Conservation (phyloP, 2,888 invertebrate genomes). For the Helobdella robusta region DNA sequence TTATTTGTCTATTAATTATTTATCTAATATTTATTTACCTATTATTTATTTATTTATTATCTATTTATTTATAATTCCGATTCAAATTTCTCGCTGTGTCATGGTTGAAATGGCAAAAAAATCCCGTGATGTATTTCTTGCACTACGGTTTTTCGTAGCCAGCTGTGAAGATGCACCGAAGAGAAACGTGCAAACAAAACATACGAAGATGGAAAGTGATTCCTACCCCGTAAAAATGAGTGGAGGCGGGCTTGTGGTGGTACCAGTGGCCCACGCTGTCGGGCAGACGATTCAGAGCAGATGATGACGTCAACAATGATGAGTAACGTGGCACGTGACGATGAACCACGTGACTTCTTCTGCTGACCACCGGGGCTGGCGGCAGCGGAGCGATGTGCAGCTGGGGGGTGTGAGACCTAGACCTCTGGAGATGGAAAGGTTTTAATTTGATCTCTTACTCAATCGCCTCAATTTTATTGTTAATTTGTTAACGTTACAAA, state of each 20-base stretch:
- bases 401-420: not conserved
- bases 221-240: not conserved
- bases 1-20: not conserved
- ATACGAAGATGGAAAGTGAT: conserved; percentile 2
- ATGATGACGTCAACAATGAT: conserved; percentile 1
- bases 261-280: conserved; percentile 9
- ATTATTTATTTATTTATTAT: not conserved
- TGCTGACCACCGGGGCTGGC: too few species aligned
- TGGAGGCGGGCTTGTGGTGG: not conserved
- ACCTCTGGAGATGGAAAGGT: conserved; percentile 1
- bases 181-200: not conserved
- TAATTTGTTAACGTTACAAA: too few species aligned
- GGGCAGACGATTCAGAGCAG: not conserved
- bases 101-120: too few species aligned
- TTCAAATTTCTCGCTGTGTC: too few species aligned
- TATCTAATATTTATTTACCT: not conserved
- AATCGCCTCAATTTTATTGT: too few species aligned
- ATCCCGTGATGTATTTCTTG: too few species aligned
- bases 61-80: too few species aligned
- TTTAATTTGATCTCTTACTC: too few species aligned
- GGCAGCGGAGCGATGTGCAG: conserved; percentile 3
- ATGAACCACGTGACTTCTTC: too few species aligned
- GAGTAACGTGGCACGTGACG: conserved; percentile 14
- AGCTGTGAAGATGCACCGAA: too few species aligned
- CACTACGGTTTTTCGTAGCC: too few species aligned